Evolutionary conservation across 1,140 invertebrate species (phyloP).

Genomic region (Magallana angulata): DNA sequence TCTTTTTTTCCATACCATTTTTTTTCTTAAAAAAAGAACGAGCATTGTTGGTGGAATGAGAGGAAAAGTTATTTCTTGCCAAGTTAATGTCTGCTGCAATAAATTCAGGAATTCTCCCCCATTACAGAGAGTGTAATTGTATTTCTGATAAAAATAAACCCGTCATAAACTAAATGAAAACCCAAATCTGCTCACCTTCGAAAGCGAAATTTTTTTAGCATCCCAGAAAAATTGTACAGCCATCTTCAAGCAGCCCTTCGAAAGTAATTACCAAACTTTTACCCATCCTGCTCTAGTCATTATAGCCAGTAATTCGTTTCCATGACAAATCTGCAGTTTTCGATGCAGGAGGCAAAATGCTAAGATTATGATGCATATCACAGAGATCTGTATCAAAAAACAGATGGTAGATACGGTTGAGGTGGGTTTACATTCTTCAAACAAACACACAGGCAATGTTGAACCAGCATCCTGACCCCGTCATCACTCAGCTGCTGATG

Average conservation of each 20-base stretch:
- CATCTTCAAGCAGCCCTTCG: neutral
- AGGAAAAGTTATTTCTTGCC: neutral
- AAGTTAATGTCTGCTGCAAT: neutral
- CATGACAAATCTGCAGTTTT: constrained; percentile 23
- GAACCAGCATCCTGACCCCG: neutral
- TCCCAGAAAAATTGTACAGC: neutral
- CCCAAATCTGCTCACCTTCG: constrained; percentile 3
- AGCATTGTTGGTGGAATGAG: neutral
- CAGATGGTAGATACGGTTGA: neutral
- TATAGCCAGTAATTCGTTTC: constrained; percentile 25
- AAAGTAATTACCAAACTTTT: constrained; percentile 27
- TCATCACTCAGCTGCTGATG: neutral
- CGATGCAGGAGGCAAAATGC: neutral
- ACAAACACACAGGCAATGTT: neutral
- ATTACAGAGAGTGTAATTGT: neutral
- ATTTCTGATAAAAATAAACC: constrained; percentile 1
- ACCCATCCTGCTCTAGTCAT: constrained; percentile 12
- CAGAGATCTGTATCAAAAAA: constrained; percentile 36
- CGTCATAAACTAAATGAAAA: neutral
- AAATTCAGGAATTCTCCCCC: neutral
- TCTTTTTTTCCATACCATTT: neutral
- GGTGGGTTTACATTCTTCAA: neutral
- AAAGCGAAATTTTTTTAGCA: constrained; percentile 17
- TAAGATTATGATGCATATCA: constrained; percentile 18
- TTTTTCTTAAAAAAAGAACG: neutral